Evolutionary conservation across 2,113 vertebrate species (phyloP).

Genomic region (Entomyzon cyanotis): DNA sequence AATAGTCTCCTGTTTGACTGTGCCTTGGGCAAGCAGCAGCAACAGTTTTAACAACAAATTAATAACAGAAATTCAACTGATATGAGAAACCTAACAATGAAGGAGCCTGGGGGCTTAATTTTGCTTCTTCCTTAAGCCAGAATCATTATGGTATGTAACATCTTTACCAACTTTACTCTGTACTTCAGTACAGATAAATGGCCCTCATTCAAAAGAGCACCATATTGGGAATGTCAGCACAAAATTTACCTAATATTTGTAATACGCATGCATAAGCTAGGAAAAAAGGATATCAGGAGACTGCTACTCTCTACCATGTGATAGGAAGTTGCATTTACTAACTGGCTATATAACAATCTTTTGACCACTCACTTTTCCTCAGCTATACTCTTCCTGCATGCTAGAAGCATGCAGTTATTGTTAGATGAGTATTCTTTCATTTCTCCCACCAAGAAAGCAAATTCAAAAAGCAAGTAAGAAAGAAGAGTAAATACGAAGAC

Average conservation of each 20-base stretch:
- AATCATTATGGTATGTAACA: background rate
- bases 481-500: background rate
- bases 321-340: background rate
- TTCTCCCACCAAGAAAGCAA: background rate
- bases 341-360: background rate
- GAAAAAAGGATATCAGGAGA: background rate
- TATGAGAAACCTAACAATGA: background rate
- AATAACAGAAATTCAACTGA: background rate
- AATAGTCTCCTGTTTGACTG: background rate
- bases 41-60: conserved; percentile 11
- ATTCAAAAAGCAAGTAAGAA: background rate
- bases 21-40: background rate
- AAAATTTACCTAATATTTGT: background rate
- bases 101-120: background rate
- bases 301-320: background rate
- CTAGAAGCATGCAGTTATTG: background rate
- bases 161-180: background rate
- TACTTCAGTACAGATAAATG: background rate
- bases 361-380: background rate
- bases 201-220: background rate
- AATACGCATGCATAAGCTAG: background rate
- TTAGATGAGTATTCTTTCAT: background rate
- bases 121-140: background rate
- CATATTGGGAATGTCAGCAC: background rate
- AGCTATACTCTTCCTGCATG: background rate